Conservation (phyloP, 1,140 invertebrate species). For the Heliconius hewitsoni region DNA sequence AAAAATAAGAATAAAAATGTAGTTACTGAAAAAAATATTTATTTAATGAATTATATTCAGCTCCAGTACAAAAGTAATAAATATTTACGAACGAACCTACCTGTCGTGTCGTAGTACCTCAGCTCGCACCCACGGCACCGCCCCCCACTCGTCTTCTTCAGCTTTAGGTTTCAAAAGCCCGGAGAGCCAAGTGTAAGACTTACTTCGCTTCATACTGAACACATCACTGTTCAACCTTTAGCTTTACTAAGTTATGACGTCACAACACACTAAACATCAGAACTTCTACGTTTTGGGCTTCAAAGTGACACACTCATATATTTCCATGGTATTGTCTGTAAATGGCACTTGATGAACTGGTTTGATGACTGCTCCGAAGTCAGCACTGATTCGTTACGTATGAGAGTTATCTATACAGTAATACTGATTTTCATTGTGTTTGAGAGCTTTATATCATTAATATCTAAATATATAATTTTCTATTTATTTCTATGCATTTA, state of each 20-base stretch:
- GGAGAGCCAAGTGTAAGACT: slow-evolving; percentile 77
- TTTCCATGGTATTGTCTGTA: slow-evolving; percentile 2
- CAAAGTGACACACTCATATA: slow-evolving; percentile 1
- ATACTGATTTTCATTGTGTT: too few relatives aligned
- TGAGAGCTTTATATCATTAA: slow-evolving; percentile 1
- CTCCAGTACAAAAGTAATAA: not conserved
- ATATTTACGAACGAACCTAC: slow-evolving; percentile 41
- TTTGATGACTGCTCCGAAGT: not conserved
- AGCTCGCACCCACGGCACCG: slow-evolving; percentile 63
- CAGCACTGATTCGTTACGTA: not conserved
- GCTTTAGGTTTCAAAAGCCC: slow-evolving; percentile 64
- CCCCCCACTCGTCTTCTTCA: slow-evolving; percentile 68
- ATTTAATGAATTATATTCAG: too few relatives aligned
- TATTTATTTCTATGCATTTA: not conserved
- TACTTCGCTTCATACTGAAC: slow-evolving; percentile 68
- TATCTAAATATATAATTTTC: not conserved
- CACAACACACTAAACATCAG: not conserved
- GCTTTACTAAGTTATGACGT: slow-evolving; percentile 14
- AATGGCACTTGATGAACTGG: slow-evolving; percentile 21
- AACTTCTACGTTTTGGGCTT: not conserved
- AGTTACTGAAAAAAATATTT: too few relatives aligned
- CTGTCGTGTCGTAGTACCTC: slow-evolving; percentile 61
- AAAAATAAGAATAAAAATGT: too few relatives aligned
- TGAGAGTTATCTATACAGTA: not conserved
- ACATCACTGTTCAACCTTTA: slow-evolving; percentile 13